phyloP scores from a whole-genome alignment of 2,113 vertebrate species.

The Platanista minor region DNA sequence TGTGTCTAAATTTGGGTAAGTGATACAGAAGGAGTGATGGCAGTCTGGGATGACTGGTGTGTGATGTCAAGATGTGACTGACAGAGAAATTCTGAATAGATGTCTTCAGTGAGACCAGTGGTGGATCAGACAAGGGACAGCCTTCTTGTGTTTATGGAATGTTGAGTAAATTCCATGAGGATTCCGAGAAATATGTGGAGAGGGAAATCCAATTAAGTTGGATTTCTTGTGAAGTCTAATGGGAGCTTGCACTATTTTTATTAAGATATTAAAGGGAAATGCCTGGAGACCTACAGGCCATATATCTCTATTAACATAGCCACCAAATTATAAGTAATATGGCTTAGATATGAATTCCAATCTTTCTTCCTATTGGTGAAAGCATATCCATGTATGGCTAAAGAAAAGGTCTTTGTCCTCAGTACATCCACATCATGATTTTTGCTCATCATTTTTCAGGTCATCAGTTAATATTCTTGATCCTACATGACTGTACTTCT shows the following conservation, averaged over 20 bases:
- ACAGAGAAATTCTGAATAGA: not conserved
- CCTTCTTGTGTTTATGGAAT: not conserved
- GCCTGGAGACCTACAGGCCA: not conserved
- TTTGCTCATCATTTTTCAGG: not conserved
- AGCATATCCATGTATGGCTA: not conserved
- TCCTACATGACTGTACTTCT: not conserved
- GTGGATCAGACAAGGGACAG: not conserved
- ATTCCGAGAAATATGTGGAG: not conserved
- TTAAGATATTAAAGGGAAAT: not conserved
- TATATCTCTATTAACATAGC: not conserved
- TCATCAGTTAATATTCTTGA: not conserved
- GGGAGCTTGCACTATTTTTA: not conserved
- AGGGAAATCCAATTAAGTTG: not conserved
- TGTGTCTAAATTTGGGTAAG: not conserved
- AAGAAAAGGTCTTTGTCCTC: not conserved
- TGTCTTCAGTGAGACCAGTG: not conserved
- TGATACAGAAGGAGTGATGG: not conserved
- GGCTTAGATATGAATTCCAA: not conserved
- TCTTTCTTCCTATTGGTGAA: not conserved
- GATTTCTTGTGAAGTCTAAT: not conserved
- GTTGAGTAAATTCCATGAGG: not conserved
- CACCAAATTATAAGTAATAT: not conserved
- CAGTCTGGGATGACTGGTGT: not conserved
- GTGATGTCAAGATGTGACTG: not conserved
- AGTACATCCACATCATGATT: not conserved